phyloP scores from a whole-genome alignment of 2,113 vertebrate species.

The Melanostigma gelatinosum region DNA sequence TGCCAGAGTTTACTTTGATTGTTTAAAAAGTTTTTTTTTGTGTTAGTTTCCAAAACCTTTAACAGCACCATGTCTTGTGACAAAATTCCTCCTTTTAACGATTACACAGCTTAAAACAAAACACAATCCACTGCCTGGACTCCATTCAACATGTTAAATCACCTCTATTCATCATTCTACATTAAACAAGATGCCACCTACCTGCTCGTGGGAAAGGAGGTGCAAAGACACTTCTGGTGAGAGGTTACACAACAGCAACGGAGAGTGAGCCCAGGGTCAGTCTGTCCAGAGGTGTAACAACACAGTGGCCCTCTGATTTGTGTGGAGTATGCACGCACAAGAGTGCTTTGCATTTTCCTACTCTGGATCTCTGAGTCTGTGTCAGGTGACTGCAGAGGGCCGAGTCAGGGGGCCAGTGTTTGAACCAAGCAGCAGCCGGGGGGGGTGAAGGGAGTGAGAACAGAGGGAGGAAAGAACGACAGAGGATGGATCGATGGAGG shows the following conservation, averaged over 20 bases:
- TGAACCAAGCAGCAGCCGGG: constrained; percentile 25
- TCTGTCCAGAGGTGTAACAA: constrained; percentile 4
- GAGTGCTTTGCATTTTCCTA: constrained; percentile 41
- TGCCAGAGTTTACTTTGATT: neutral
- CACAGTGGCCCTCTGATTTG: constrained; percentile 32
- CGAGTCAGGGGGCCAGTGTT: constrained; percentile 53
- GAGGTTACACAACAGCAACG: constrained; percentile 3
- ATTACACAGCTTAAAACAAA: neutral
- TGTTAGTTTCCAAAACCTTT: constrained; percentile 2
- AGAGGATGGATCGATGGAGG: constrained; percentile 12
- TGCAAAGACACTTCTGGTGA: neutral
- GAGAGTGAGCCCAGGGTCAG: neutral
- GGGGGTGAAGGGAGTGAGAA: constrained; percentile 21
- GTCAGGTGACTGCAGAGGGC: constrained; percentile 69
- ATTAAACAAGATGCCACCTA: constrained; percentile 48
- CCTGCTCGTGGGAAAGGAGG: constrained; percentile 47
- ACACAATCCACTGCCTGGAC: neutral
- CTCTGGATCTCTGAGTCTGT: constrained; percentile 40
- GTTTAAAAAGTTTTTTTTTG: neutral
- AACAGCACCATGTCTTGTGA: neutral
- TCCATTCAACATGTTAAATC: neutral
- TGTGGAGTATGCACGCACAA: constrained; percentile 10
- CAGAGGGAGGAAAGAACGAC: neutral
- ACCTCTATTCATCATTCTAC: constrained; percentile 19
- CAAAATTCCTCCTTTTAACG: neutral